Conservation (phyloP, 2,113 vertebrate genomes). For the Pachyramphus minor region DNA sequence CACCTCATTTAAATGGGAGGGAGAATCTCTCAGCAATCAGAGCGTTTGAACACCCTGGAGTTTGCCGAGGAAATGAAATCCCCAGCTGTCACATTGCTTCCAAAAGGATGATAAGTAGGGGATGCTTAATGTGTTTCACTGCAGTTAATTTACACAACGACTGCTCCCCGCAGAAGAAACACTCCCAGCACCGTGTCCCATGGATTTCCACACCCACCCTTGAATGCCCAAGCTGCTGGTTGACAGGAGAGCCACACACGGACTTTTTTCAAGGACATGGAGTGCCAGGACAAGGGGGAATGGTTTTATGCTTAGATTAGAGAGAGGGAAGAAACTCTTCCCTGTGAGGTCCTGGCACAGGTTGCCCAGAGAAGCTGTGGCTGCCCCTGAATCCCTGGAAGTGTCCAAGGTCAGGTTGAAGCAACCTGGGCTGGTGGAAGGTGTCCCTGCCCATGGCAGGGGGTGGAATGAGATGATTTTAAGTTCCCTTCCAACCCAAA, state of each 20-base stretch:
- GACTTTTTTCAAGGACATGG: neutral
- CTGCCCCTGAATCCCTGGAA: neutral
- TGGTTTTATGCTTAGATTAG: neutral
- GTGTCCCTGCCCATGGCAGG: neutral
- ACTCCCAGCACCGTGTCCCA: neutral
- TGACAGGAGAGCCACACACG: neutral
- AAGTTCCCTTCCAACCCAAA: neutral
- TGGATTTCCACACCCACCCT: neutral
- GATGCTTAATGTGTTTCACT: neutral
- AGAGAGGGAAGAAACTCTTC: neutral
- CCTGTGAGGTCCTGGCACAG: neutral
- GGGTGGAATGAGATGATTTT: neutral
- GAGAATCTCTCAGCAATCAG: neutral
- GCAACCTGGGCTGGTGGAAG: neutral
- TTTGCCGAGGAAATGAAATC: neutral
- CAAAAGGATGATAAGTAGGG: neutral
- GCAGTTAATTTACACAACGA: neutral
- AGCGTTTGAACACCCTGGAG: neutral
- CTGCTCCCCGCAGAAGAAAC: neutral
- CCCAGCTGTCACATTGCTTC: neutral
- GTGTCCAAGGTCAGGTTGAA: neutral
- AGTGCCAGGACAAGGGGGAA: neutral
- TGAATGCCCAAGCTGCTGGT: accelerated
- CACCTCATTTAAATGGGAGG: neutral
- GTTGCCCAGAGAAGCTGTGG: neutral